Conservation (phyloP, 2,888 invertebrate species). For the Noctua janthina region DNA sequence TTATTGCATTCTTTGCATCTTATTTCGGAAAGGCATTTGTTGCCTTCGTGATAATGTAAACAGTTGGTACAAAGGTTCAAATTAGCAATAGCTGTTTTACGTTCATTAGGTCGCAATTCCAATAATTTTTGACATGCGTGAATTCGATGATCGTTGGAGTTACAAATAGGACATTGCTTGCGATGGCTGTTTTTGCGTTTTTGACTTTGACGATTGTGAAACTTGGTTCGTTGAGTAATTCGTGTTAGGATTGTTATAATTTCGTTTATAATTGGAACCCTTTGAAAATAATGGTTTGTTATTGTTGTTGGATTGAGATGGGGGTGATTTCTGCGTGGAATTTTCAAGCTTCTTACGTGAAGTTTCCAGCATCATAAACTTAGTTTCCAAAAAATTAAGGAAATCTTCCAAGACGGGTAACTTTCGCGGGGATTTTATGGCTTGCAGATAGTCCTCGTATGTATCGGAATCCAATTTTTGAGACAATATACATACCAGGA, state of each 20-base stretch:
- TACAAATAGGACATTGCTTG: background rate
- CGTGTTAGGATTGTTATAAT: constrained; percentile 2
- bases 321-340: background rate
- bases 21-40: constrained; percentile 18
- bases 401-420: too few species aligned
- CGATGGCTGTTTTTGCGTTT: background rate
- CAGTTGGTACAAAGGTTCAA: background rate
- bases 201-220: constrained; percentile 3
- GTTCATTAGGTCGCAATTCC: background rate
- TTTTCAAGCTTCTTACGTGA: constrained; percentile 23
- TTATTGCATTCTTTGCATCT: constrained; percentile 21
- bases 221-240: background rate
- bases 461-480: too few species aligned
- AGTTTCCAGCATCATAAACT: constrained; percentile 26
- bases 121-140: background rate
- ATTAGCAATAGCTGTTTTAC: background rate
- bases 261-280: background rate
- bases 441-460: background rate
- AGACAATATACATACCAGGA: background rate
- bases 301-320: background rate
- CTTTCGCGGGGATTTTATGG: too few species aligned
- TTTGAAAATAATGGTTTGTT: background rate
- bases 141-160: background rate
- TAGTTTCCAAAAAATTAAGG: background rate
- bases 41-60: background rate